phyloP scores from a whole-genome alignment of 2,888 invertebrate species.

The Hermaeophaga mercurialis region DNA sequence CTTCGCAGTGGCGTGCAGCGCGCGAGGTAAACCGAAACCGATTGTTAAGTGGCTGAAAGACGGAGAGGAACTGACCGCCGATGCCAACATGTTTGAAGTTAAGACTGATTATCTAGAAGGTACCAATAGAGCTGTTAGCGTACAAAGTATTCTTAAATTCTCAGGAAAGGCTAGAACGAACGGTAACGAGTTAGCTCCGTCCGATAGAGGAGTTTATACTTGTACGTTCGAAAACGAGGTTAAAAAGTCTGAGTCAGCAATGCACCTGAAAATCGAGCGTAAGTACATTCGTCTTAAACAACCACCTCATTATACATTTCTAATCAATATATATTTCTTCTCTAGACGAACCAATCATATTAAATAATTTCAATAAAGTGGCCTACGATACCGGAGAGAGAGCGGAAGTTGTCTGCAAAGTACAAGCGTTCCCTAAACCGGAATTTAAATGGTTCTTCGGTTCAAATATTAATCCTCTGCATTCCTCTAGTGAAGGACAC shows the following conservation, averaged over 20 bases:
- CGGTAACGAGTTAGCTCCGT: slow-evolving; percentile 77
- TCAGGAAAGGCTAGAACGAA: slow-evolving; percentile 78
- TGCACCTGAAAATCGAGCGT: slow-evolving; percentile 91
- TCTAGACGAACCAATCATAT: slow-evolving; percentile 82
- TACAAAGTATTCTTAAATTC: slow-evolving; percentile 83
- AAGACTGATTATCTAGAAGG: slow-evolving; percentile 78
- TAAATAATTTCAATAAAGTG: slow-evolving; percentile 85
- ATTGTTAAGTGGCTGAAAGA: slow-evolving; percentile 86
- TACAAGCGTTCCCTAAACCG: slow-evolving; percentile 90
- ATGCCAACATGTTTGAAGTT: slow-evolving; percentile 80
- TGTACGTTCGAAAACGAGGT: slow-evolving; percentile 91
- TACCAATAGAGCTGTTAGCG: slow-evolving; percentile 78
- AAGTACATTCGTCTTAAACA: slow-evolving; percentile 59
- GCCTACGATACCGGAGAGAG: slow-evolving; percentile 84
- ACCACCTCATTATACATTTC: too few relatives aligned
- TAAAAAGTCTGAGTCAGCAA: slow-evolving; percentile 83
- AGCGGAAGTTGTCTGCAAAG: slow-evolving; percentile 85
- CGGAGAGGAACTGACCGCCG: slow-evolving; percentile 77
- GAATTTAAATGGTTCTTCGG: slow-evolving; percentile 92
- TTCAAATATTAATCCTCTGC: slow-evolving; percentile 73
- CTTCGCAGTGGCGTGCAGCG: slow-evolving; percentile 81
- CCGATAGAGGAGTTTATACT: slow-evolving; percentile 85
- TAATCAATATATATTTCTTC: slow-evolving; percentile 13
- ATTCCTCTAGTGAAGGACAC: slow-evolving; percentile 82
- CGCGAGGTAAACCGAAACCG: slow-evolving; percentile 87